These are phyloP conservation scores for Hydroisotoma schaefferi DNA, from an alignment of 2,888 invertebrate genomes.

Conservation along the genomic window DNA sequence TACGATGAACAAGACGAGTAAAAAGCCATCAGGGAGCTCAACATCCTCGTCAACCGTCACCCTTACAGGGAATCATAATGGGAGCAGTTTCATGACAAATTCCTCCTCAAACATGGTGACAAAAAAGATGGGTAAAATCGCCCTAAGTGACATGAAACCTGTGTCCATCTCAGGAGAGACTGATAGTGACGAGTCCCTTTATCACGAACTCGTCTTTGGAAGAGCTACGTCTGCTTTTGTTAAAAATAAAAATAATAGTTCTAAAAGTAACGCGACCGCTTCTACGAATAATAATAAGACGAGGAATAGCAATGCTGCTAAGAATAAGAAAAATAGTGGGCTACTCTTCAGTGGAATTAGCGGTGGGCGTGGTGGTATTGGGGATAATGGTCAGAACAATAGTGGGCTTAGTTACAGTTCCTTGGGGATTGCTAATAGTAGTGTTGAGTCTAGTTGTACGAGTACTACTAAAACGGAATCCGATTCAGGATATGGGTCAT, in stretches of 20 bases:
- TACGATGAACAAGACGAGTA: conserved; percentile 18
- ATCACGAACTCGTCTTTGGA: conserved; percentile 48
- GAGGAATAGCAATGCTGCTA: background rate
- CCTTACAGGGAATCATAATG: background rate
- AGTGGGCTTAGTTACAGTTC: conserved; percentile 16
- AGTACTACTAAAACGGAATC: conserved; percentile 37
- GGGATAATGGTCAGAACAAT: background rate
- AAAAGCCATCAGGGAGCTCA: conserved; percentile 25
- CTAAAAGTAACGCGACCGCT: background rate
- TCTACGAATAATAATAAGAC: conserved; percentile 1
- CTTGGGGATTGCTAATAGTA: conserved; percentile 29
- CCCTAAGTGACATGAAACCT: conserved; percentile 47
- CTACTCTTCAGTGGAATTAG: background rate
- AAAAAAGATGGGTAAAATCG: conserved; percentile 43
- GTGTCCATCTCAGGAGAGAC: conserved; percentile 44
- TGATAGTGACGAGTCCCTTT: conserved; percentile 49
- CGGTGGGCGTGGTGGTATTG: background rate
- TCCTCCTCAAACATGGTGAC: conserved; percentile 22
- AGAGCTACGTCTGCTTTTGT: conserved; percentile 11
- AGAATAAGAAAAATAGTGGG: background rate
- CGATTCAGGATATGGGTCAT: conserved; percentile 38
- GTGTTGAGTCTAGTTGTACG: conserved; percentile 35
- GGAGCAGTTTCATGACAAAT: conserved; percentile 15
- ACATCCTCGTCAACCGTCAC: conserved; percentile 11
- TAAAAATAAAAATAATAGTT: conserved; percentile 2